phyloP scores from a whole-genome alignment of 2,113 vertebrate species.

The Aspiorhynchus laticeps region DNA sequence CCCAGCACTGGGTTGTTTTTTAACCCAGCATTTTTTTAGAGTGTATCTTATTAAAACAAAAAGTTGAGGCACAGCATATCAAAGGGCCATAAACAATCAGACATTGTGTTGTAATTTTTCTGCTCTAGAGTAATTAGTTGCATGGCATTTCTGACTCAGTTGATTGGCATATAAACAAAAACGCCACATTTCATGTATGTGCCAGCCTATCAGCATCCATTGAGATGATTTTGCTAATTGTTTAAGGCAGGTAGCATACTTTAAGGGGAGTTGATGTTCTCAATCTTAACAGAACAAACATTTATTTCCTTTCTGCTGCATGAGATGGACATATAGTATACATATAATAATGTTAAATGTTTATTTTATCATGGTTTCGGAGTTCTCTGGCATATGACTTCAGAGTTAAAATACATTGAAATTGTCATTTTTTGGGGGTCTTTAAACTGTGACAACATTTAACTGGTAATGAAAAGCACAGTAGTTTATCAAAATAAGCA shows the following conservation, averaged over 20 bases:
- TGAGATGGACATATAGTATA: not conserved
- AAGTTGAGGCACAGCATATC: not conserved
- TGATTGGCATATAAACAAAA: not conserved
- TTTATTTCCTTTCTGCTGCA: not conserved
- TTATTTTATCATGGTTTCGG: not conserved
- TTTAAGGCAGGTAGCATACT: no score
- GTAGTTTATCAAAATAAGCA: not conserved
- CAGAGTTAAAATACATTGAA: not conserved
- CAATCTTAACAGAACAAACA: not conserved
- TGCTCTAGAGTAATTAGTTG: not conserved
- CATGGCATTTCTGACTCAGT: not conserved
- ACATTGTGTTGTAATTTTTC: not conserved
- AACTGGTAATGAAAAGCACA: not conserved
- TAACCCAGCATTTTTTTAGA: not conserved
- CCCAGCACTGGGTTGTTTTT: no score
- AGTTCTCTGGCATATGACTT: not conserved
- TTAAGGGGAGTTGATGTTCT: not conserved
- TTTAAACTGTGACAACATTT: not conserved
- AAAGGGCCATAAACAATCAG: not conserved
- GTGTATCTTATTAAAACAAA: not conserved
- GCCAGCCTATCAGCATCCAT: not conserved
- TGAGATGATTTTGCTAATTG: not conserved
- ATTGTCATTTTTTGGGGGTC: not conserved
- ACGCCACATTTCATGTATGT: not conserved
- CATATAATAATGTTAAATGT: not conserved